Conservation (phyloP, 2,113 vertebrate genomes). For the Peucedramus taeniatus region DNA sequence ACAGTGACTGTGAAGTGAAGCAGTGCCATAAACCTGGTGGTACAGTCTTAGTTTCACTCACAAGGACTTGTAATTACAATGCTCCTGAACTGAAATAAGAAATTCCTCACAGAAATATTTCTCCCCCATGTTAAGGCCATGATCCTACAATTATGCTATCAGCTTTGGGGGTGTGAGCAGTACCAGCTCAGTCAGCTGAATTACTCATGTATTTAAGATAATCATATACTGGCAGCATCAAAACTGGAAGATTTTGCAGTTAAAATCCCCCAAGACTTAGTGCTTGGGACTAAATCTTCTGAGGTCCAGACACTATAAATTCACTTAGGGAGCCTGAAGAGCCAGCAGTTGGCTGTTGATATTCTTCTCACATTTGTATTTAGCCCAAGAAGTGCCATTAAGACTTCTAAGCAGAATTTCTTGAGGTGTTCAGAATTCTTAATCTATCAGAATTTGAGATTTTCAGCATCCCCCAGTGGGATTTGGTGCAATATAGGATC, state of each 20-base stretch:
- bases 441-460: background rate
- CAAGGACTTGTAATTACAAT: background rate
- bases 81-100: background rate
- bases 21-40: conserved; percentile 53
- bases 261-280: background rate
- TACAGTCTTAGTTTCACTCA: conserved; percentile 23
- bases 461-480: background rate
- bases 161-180: background rate
- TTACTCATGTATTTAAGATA: background rate
- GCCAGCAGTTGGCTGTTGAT: background rate
- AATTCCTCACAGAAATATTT: background rate
- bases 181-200: background rate
- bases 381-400: background rate
- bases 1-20: conserved; percentile 30
- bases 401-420: background rate
- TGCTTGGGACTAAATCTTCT: background rate
- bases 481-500: background rate
- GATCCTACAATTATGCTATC: background rate
- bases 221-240: background rate
- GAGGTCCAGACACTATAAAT: background rate
- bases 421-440: background rate
- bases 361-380: background rate
- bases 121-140: background rate
- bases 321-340: background rate
- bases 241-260: background rate